These are phyloP conservation scores for Hepsetus odoe DNA, from an alignment of 2,113 vertebrate genomes.

Conservation along the genomic window DNA sequence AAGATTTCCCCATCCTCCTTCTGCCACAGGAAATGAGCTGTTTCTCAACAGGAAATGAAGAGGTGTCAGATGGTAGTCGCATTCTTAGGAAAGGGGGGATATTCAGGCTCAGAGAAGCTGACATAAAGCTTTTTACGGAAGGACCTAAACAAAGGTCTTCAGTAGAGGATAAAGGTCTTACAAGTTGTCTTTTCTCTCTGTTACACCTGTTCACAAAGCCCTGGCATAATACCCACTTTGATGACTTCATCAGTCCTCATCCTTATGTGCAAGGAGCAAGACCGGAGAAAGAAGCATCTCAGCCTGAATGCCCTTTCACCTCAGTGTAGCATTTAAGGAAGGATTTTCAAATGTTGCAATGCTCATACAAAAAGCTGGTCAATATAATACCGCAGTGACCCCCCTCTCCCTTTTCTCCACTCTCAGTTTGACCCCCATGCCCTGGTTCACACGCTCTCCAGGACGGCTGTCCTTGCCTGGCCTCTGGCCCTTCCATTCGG, in stretches of 20 bases:
- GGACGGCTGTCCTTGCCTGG: constrained; percentile 83
- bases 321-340: constrained; percentile 63
- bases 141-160: constrained; percentile 34
- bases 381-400: constrained; percentile 48
- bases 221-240: constrained; percentile 52
- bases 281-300: constrained; percentile 58
- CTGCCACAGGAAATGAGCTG: constrained; percentile 55
- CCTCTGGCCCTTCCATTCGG: constrained; percentile 79
- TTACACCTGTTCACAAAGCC: constrained; percentile 47
- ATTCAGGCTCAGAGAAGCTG: constrained; percentile 16
- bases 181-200: constrained; percentile 34
- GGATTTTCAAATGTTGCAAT: constrained; percentile 55
- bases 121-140: constrained; percentile 35
- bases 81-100: constrained; percentile 32
- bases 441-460: constrained; percentile 85
- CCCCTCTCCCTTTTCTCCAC: constrained; percentile 35
- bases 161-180: constrained; percentile 54
- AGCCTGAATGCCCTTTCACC: constrained; percentile 60
- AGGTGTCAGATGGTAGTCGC: constrained; percentile 55
- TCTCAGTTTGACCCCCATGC: constrained; percentile 64
- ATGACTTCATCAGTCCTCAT: constrained; percentile 68
- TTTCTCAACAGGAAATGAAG: constrained; percentile 63
- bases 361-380: constrained; percentile 58
- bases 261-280: constrained; percentile 56
- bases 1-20: not conserved